Evolutionary conservation across 2,797 vertebrate genomes (phyloP).

Genomic region (Adelosebastes latens): DNA sequence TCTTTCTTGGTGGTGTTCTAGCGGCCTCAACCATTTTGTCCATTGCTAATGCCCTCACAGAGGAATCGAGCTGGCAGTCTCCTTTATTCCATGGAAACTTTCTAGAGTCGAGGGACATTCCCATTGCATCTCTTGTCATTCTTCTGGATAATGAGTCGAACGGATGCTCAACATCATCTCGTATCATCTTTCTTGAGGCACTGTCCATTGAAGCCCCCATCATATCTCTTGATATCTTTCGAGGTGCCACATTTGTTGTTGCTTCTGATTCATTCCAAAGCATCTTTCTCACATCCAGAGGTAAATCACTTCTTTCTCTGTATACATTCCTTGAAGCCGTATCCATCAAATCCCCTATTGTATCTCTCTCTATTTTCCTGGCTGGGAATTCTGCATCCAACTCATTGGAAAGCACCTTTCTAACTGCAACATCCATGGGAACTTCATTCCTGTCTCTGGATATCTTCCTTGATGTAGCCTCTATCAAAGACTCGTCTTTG

Average conservation of each 20-base stretch:
- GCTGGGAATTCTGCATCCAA: slow-evolving; percentile 49
- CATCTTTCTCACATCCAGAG: slow-evolving; percentile 63
- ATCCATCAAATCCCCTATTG: slow-evolving; percentile 51
- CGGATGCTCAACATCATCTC: slow-evolving; percentile 62
- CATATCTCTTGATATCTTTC: slow-evolving; percentile 65
- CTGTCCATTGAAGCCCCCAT: slow-evolving; percentile 71
- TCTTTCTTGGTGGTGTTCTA: slow-evolving; percentile 52
- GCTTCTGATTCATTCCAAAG: slow-evolving; percentile 70
- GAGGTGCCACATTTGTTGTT: slow-evolving; percentile 27
- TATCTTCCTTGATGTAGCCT: slow-evolving; percentile 50
- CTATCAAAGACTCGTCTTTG: slow-evolving; percentile 54
- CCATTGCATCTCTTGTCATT: slow-evolving; percentile 58
- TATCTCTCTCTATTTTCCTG: slow-evolving; percentile 63
- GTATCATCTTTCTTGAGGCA: slow-evolving; percentile 53
- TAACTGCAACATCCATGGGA: slow-evolving; percentile 53
- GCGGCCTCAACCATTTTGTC: slow-evolving; percentile 58
- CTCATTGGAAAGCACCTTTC: slow-evolving; percentile 59
- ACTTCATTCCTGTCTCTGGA: slow-evolving; percentile 62
- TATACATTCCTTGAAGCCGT: slow-evolving; percentile 48
- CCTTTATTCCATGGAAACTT: slow-evolving; percentile 55
- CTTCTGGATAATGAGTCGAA: slow-evolving; percentile 55
- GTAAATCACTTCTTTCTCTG: slow-evolving; percentile 65
- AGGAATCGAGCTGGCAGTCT: slow-evolving; percentile 60
- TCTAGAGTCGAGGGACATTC: slow-evolving; percentile 59
- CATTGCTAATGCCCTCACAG: slow-evolving; percentile 38